A percentile compares a stretch with the other conserved stretches of the same genome.
Evolutionary conservation across 2,888 invertebrate genomes (phyloP).

Genomic region (Chrysomela aeneicollis): DNA sequence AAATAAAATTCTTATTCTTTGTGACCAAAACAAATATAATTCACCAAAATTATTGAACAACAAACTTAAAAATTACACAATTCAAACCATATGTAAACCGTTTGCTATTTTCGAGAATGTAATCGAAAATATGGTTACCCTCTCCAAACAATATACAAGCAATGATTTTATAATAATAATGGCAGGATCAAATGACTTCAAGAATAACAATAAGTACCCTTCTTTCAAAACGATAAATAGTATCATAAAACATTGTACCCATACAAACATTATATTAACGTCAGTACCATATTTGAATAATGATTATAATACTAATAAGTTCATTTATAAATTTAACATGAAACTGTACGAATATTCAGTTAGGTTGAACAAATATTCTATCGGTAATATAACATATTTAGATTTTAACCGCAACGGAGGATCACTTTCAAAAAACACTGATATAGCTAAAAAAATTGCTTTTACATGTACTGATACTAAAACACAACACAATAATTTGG

Average conservation of each 20-base stretch:
- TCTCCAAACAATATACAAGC: neutral
- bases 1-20: neutral
- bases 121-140: neutral
- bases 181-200: neutral
- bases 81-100: slow-evolving; percentile 1
- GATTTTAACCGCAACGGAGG: neutral
- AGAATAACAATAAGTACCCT: neutral
- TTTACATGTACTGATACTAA: neutral
- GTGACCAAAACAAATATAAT: neutral
- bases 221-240: neutral
- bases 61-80: neutral
- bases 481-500: neutral
- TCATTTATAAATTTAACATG: neutral
- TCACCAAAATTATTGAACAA: neutral
- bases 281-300: neutral
- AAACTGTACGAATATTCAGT: neutral
- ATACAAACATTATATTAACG: slow-evolving; percentile 1
- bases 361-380: neutral
- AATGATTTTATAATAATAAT: neutral
- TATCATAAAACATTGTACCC: neutral
- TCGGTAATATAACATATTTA: neutral
- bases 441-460: neutral
- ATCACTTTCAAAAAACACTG: neutral
- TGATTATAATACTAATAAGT: neutral
- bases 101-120: neutral